Conservation (phyloP, 2,888 invertebrate species). For the Iphiclides podalirius region DNA sequence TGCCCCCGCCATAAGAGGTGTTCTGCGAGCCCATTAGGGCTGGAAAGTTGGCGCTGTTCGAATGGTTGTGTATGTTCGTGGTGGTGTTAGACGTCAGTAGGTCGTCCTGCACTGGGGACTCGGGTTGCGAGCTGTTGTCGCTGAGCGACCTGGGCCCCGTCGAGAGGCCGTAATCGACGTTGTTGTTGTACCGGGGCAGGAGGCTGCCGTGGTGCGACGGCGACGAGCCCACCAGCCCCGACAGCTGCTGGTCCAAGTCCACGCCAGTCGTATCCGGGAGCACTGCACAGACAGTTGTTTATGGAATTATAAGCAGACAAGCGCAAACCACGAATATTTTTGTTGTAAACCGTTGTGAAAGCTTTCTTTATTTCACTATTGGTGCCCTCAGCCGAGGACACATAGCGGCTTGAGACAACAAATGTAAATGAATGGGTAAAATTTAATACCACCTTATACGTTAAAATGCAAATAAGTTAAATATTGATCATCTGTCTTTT, state of each 20-base stretch:
- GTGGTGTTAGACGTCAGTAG: constrained; percentile 82
- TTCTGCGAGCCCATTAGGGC: constrained; percentile 82
- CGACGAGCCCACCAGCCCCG: constrained; percentile 80
- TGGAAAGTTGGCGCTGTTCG: constrained; percentile 83
- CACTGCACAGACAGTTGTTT: constrained; percentile 68
- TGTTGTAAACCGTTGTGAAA: too few relatives aligned
- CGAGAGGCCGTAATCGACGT: constrained; percentile 83
- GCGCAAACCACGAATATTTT: too few relatives aligned
- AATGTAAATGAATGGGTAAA: too few relatives aligned
- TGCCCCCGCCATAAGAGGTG: constrained; percentile 79
- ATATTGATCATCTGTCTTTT: too few relatives aligned
- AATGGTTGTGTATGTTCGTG: constrained; percentile 80
- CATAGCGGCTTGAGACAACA: too few relatives aligned
- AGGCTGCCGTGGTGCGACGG: constrained; percentile 81
- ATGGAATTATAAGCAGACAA: too few relatives aligned
- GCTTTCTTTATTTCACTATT: too few relatives aligned
- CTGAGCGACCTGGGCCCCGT: constrained; percentile 88
- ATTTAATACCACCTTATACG: too few relatives aligned
- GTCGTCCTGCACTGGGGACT: constrained; percentile 91
- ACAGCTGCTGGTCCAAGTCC: constrained; percentile 86
- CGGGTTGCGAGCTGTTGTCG: constrained; percentile 90
- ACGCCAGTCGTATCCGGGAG: constrained; percentile 89
- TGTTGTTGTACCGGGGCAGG: constrained; percentile 84
- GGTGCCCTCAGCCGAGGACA: too few relatives aligned
- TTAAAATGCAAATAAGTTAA: too few relatives aligned